A percentile compares a stretch with the other conserved stretches of the same genome.
phyloP scores from a whole-genome alignment of 2,797 vertebrate species.

The Onychomys arenicola region DNA sequence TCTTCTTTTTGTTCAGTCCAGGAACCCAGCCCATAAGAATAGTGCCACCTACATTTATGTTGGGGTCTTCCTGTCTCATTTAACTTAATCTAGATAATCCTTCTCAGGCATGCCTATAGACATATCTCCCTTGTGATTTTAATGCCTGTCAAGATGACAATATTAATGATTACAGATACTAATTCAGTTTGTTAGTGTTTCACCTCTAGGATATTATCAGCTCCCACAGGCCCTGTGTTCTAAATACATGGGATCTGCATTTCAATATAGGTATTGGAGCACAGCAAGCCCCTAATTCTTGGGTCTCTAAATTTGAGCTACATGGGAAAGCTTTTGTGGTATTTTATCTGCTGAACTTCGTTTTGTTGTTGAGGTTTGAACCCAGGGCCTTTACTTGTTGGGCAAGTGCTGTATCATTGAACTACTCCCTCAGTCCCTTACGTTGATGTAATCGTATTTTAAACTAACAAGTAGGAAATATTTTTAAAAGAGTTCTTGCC shows the following conservation, averaged over 20 bases:
- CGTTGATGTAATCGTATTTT: not conserved
- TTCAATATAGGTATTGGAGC: not conserved
- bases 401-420: not conserved
- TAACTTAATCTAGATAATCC: not conserved
- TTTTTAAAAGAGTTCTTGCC: not conserved
- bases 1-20: not conserved
- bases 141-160: not conserved
- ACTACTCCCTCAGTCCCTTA: not conserved
- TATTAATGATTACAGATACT: not conserved
- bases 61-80: not conserved
- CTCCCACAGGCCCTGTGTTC: not conserved
- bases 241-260: not conserved
- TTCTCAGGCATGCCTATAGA: not conserved
- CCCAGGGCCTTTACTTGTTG: not conserved
- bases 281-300: not conserved
- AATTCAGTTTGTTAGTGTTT: not conserved
- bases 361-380: not conserved
- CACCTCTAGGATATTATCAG: not conserved
- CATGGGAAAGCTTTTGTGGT: conserved; percentile 23
- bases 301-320: not conserved
- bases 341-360: not conserved
- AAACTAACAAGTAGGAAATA: not conserved
- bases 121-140: not conserved
- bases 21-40: not conserved
- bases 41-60: not conserved